These are phyloP conservation scores for Micoletzkya japonica DNA, from an alignment of 2,888 invertebrate genomes.

Conservation along the genomic window DNA sequence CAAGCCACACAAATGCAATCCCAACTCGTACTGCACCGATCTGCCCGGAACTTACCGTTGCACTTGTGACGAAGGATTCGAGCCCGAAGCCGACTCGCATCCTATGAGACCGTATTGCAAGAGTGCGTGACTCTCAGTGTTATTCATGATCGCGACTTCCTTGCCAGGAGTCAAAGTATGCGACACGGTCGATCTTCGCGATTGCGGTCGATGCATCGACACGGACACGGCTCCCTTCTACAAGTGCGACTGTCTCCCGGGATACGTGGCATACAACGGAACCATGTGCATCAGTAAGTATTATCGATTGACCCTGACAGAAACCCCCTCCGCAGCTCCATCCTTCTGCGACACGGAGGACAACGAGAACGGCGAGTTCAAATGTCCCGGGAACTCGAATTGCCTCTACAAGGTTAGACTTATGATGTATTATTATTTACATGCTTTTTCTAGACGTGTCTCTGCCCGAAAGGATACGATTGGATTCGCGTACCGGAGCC, in stretches of 20 bases:
- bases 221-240: constrained; percentile 20
- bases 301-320: not conserved
- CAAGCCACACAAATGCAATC: constrained; percentile 18
- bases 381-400: constrained; percentile 1
- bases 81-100: constrained; percentile 11
- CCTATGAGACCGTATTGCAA: constrained; percentile 23
- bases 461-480: constrained; percentile 1
- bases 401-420: not conserved
- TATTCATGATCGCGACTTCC: not conserved
- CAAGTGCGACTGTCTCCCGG: constrained; percentile 11
- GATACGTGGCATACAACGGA: constrained; percentile 19
- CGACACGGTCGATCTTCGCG: constrained; percentile 7
- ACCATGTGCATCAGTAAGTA: constrained; percentile 23
- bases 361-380: not conserved
- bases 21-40: constrained; percentile 4
- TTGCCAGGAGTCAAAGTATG: no score
- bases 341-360: constrained; percentile 15
- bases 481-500: constrained; percentile 18
- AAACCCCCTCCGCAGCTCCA: not conserved
- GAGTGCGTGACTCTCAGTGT: not conserved
- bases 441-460: not conserved
- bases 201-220: constrained; percentile 18
- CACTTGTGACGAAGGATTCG: constrained; percentile 19
- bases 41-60: constrained; percentile 18
- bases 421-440: no score